phyloP scores from a whole-genome alignment of 2,113 vertebrate genomes.

The Pluvianellus socialis region DNA sequence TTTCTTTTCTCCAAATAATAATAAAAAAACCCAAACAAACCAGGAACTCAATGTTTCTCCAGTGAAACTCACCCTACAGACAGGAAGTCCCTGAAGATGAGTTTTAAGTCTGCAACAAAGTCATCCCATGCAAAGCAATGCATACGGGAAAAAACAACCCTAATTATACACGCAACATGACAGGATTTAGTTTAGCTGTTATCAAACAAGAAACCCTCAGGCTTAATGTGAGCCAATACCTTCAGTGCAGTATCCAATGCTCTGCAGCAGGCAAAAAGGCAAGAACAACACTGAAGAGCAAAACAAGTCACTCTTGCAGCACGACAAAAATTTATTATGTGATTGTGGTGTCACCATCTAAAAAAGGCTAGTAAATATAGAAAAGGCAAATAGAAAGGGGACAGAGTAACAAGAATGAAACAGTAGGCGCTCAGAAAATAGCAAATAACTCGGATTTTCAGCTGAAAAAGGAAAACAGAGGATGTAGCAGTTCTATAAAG shows the following conservation, averaged over 20 bases:
- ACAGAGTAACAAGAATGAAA: neutral
- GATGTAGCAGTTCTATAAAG: neutral
- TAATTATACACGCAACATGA: neutral
- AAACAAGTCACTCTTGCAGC: neutral
- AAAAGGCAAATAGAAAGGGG: neutral
- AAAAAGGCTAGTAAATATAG: neutral
- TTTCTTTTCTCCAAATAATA: conserved; percentile 24
- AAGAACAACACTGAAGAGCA: neutral
- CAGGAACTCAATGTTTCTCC: conserved; percentile 28
- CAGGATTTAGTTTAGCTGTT: neutral
- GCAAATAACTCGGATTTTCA: neutral
- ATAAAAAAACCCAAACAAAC: conserved; percentile 36
- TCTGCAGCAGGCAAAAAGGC: neutral
- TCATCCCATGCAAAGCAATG: conserved; percentile 5
- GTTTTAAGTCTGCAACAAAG: conserved; percentile 42
- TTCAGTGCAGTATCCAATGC: neutral
- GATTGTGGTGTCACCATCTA: neutral
- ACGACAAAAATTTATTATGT: neutral
- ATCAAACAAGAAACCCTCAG: neutral
- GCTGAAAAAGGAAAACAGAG: neutral
- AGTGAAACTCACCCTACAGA: conserved; percentile 14
- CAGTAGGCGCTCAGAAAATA: neutral
- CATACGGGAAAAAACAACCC: conserved; percentile 8
- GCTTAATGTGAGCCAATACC: neutral
- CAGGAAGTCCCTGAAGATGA: conserved; percentile 61